A percentile compares a stretch with the other conserved stretches of the same genome.
These are phyloP conservation scores for Aphodius granarius DNA, from an alignment of 2,888 invertebrate species.

Conservation along the genomic window DNA sequence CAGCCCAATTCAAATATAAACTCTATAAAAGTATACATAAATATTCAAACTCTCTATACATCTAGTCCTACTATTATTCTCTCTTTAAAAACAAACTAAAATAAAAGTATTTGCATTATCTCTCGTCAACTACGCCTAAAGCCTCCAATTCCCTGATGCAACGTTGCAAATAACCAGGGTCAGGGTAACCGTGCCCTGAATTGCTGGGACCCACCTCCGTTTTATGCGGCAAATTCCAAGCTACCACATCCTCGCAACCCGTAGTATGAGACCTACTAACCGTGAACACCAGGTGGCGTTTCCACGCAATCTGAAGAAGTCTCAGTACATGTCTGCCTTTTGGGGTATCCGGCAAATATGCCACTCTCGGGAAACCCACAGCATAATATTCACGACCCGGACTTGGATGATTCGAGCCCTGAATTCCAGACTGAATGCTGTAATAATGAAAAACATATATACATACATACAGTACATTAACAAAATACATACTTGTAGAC, in stretches of 20 bases:
- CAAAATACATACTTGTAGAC: slow-evolving; percentile 69
- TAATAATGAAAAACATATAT: too few species aligned
- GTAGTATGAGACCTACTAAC: slow-evolving; percentile 87
- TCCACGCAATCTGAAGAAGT: slow-evolving; percentile 80
- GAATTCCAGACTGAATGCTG: slow-evolving; percentile 84
- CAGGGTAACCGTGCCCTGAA: slow-evolving; percentile 70
- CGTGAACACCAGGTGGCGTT: slow-evolving; percentile 80
- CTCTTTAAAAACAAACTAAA: neutral
- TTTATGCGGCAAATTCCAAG: slow-evolving; percentile 92
- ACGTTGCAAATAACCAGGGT: slow-evolving; percentile 73
- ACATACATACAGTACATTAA: too few species aligned
- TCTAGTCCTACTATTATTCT: neutral
- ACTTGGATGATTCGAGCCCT: slow-evolving; percentile 76
- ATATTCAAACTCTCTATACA: neutral
- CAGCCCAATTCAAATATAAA: neutral
- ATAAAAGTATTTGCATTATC: neutral
- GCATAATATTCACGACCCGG: slow-evolving; percentile 87
- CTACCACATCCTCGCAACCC: slow-evolving; percentile 86
- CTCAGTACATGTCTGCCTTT: slow-evolving; percentile 77
- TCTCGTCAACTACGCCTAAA: slow-evolving; percentile 59
- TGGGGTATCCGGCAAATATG: slow-evolving; percentile 82
- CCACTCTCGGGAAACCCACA: slow-evolving; percentile 81
- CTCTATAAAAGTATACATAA: neutral
- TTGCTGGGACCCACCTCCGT: slow-evolving; percentile 67
- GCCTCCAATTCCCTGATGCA: slow-evolving; percentile 62